Conservation (phyloP, 2,113 vertebrate species). For the Protobothrops flavoviridis region DNA sequence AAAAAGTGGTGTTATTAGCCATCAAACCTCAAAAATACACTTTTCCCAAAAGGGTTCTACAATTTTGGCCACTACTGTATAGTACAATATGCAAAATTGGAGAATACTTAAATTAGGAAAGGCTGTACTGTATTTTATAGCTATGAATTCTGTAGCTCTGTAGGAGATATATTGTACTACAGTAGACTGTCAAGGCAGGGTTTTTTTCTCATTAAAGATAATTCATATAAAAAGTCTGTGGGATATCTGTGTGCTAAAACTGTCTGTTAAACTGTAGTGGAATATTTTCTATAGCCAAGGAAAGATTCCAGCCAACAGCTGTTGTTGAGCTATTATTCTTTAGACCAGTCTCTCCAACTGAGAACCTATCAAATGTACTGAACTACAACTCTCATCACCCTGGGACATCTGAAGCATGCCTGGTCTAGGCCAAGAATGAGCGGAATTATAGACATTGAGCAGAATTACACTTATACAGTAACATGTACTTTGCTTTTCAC, state of each 20-base stretch:
- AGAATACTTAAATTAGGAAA: background rate
- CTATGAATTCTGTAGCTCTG: background rate
- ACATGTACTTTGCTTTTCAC: background rate
- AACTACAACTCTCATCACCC: background rate
- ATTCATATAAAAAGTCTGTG: background rate
- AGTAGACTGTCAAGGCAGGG: background rate
- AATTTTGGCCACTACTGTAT: too few relatives aligned
- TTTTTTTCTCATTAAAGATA: background rate
- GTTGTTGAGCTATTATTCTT: background rate
- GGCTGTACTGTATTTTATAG: background rate
- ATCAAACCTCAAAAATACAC: too few relatives aligned
- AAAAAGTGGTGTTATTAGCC: too few relatives aligned
- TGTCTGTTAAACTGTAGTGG: background rate
- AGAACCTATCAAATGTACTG: background rate
- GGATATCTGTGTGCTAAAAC: background rate
- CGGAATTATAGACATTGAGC: background rate
- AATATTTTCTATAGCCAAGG: background rate
- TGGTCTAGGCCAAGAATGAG: background rate
- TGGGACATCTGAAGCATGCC: background rate
- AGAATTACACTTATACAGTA: too few relatives aligned
- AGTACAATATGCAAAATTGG: background rate
- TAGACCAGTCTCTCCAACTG: background rate
- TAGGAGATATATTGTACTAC: background rate
- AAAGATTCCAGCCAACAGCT: background rate
- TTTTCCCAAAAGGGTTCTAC: too few relatives aligned